Conservation (phyloP, 2,888 invertebrate genomes). For the Chloroclystis v-ata region DNA sequence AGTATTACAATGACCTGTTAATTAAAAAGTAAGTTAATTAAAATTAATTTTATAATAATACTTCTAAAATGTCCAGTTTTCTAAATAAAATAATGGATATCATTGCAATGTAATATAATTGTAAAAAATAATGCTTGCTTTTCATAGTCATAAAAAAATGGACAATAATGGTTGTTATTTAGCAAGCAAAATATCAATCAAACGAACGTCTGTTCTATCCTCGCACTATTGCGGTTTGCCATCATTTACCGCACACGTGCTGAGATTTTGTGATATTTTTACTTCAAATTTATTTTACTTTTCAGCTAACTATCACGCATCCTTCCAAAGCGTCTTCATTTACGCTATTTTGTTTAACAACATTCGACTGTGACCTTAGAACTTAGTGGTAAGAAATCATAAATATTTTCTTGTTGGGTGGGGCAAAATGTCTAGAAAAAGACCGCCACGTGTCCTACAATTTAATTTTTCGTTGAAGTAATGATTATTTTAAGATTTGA, state of each 20-base stretch:
- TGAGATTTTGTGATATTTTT: slow-evolving; percentile 74
- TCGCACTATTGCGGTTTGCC: slow-evolving; percentile 64
- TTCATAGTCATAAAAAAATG: too few relatives aligned
- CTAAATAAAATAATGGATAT: too few relatives aligned
- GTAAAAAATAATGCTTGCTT: too few relatives aligned
- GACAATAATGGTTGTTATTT: too few relatives aligned
- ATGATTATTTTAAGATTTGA: slow-evolving; percentile 30
- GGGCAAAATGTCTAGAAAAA: slow-evolving; percentile 68
- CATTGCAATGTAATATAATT: too few relatives aligned
- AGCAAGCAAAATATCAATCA: slow-evolving; percentile 2
- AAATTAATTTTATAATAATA: too few relatives aligned
- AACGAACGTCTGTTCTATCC: slow-evolving; percentile 15
- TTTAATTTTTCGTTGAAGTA: slow-evolving; percentile 46
- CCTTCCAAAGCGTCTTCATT: slow-evolving; percentile 42
- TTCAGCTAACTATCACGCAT: slow-evolving; percentile 50
- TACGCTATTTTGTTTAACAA: slow-evolving; percentile 49
- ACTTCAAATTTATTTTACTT: slow-evolving; percentile 57
- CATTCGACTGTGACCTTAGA: slow-evolving; percentile 43
- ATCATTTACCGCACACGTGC: slow-evolving; percentile 76
- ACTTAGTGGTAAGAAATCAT: slow-evolving; percentile 52
- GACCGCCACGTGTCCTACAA: slow-evolving; percentile 74
- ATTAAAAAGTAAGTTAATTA: too few relatives aligned
- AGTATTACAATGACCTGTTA: too few relatives aligned
- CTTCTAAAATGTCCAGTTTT: too few relatives aligned
- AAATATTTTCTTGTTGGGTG: slow-evolving; percentile 68